Conservation (phyloP, 2,797 vertebrate genomes). For the Pseudopleuronectes americanus region DNA sequence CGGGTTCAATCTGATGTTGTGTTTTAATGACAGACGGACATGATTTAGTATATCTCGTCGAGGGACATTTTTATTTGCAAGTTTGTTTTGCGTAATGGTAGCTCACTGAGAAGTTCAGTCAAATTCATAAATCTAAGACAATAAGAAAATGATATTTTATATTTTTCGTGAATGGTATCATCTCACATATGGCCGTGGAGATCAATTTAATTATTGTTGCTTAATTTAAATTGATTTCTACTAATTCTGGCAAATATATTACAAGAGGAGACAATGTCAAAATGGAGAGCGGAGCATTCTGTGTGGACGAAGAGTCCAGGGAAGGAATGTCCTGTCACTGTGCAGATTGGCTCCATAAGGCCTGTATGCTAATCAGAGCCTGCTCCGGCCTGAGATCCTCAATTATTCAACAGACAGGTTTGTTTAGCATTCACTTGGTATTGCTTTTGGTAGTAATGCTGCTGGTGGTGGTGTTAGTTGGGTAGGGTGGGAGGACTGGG, state of each 20-base stretch:
- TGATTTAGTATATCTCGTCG: constrained; percentile 22
- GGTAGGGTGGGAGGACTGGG: constrained; percentile 56
- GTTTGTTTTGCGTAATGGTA: constrained; percentile 20
- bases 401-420: constrained; percentile 87
- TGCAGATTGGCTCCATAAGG: constrained; percentile 83
- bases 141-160: constrained; percentile 10
- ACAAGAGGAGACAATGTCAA: constrained; percentile 29
- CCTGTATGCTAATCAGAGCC: constrained; percentile 82
- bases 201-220: neutral
- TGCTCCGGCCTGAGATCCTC: constrained; percentile 76
- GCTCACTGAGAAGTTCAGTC: constrained; percentile 10
- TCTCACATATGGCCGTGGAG: neutral
- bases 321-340: constrained; percentile 64
- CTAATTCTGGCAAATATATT: constrained; percentile 14
- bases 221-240: constrained; percentile 16
- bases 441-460: constrained; percentile 72
- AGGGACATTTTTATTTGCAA: constrained; percentile 18
- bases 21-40: constrained; percentile 41
- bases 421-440: constrained; percentile 85
- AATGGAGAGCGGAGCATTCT: constrained; percentile 37
- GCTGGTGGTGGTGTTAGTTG: constrained; percentile 40
- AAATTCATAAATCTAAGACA: constrained; percentile 34
- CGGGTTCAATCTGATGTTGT: neutral
- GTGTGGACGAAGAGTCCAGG: constrained; percentile 37
- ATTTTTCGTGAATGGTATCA: constrained; percentile 10